Evolutionary conservation across 1,140 invertebrate species (phyloP).

Genomic region (Stratiolaelaps scimitus): DNA sequence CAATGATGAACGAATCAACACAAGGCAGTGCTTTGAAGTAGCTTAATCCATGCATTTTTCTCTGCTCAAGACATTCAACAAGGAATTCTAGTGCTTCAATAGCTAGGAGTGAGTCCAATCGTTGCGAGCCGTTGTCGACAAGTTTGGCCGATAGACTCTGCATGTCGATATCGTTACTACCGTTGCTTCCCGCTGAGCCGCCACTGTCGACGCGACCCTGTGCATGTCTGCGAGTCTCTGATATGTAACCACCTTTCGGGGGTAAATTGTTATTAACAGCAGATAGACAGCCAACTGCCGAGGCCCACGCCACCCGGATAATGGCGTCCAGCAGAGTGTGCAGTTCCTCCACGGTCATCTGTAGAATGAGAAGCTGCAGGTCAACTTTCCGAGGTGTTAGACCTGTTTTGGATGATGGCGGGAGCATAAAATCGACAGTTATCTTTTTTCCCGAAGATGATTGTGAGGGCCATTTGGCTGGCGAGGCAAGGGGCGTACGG

Average conservation of each 20-base stretch:
- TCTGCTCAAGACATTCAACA: conserved; percentile 44
- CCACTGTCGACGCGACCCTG: conserved; percentile 3
- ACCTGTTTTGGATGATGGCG: conserved; percentile 15
- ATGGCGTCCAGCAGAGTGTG: conserved; percentile 22
- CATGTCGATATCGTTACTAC: conserved; percentile 42
- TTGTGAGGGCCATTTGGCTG: not conserved
- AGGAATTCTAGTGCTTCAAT: conserved; percentile 45
- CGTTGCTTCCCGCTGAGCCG: conserved; percentile 38
- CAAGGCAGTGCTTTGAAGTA: conserved; percentile 44
- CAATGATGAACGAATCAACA: conserved; percentile 46
- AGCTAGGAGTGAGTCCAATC: conserved; percentile 44
- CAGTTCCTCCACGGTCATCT: conserved; percentile 8
- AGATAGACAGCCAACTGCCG: conserved; percentile 34
- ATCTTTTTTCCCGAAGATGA: not conserved
- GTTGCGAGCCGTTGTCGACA: conserved; percentile 43
- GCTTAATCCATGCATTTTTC: conserved; percentile 36
- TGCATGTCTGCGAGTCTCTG: conserved; percentile 13
- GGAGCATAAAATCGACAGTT: conserved; percentile 21
- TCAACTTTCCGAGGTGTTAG: conserved; percentile 18
- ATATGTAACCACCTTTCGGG: conserved; percentile 12
- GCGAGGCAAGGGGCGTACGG: not conserved
- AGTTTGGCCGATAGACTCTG: conserved; percentile 42
- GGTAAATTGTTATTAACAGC: conserved; percentile 16
- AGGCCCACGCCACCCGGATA: conserved; percentile 33
- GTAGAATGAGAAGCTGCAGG: conserved; percentile 18